Conservation (phyloP, 2,113 vertebrate genomes). For the Neolamprologus variostigma region DNA sequence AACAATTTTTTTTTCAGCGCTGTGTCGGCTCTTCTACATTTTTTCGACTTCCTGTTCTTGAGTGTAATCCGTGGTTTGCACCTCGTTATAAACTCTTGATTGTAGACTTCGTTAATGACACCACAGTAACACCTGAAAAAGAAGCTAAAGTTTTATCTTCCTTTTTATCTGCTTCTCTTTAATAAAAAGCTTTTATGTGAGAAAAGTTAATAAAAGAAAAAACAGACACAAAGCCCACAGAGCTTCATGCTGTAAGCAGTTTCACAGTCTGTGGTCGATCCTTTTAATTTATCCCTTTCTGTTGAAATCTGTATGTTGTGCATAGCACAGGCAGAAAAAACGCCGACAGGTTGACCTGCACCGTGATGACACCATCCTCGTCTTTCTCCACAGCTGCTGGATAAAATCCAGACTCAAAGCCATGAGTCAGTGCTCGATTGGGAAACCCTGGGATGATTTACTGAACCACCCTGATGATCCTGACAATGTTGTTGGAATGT, state of each 20-base stretch:
- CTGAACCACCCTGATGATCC: not conserved
- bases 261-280: rapidly evolving
- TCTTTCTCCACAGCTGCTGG: not conserved
- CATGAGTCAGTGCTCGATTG: not conserved
- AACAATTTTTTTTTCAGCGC: not conserved
- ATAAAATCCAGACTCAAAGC: not conserved
- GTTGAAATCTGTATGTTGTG: not conserved
- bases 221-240: not conserved
- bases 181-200: not conserved
- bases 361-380: rapidly evolving
- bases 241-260: not conserved
- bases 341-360: rapidly evolving
- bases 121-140: rapidly evolving
- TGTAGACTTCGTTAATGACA: not conserved
- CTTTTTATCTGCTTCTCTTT: not conserved
- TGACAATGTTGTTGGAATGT: not conserved
- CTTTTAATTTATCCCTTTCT: rapidly evolving
- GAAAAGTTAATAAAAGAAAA: not conserved
- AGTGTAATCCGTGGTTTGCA: not conserved
- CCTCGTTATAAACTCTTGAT: not conserved
- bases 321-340: not conserved
- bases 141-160: not conserved
- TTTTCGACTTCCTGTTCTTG: not conserved
- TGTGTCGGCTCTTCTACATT: rapidly evolving
- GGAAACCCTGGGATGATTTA: not conserved